Evolutionary conservation across 1,140 invertebrate species (phyloP).

Genomic region (Aphelenchoides besseyi): DNA sequence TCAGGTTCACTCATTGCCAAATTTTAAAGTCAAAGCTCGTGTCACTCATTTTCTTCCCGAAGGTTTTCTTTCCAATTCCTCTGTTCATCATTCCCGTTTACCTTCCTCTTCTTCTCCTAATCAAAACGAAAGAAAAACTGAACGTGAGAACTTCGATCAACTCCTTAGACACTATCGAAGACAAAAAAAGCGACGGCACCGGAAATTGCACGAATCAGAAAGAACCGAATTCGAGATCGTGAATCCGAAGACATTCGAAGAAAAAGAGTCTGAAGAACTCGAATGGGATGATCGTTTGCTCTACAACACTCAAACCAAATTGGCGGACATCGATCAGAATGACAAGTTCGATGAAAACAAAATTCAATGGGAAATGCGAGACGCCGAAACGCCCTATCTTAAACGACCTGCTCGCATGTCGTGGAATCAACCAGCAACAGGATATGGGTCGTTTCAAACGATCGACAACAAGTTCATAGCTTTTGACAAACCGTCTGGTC

Average conservation of each 20-base stretch:
- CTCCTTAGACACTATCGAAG: not conserved
- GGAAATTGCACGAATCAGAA: not conserved
- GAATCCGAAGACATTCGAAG: not conserved
- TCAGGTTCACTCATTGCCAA: not conserved
- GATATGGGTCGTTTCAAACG: no score
- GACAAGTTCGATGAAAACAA: no score
- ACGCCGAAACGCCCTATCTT: no score
- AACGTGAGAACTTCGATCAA: not conserved
- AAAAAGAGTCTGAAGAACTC: no score
- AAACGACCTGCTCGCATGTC: no score
- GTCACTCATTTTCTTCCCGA: not conserved
- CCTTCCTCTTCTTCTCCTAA: no score
- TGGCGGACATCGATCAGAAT: not conserved
- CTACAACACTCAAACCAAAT: not conserved
- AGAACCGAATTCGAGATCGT: not conserved
- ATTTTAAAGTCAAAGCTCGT: slow-evolving; percentile 10
- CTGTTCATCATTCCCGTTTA: not conserved
- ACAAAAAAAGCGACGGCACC: slow-evolving; percentile 1
- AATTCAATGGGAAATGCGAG: no score
- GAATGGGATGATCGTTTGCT: not conserved
- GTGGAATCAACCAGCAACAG: no score
- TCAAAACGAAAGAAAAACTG: no score
- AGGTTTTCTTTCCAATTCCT: not conserved
- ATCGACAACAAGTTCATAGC: no score
- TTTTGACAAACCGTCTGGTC: no score